Conservation (phyloP, 2,113 vertebrate species). For the Odocoileus virginianus region DNA sequence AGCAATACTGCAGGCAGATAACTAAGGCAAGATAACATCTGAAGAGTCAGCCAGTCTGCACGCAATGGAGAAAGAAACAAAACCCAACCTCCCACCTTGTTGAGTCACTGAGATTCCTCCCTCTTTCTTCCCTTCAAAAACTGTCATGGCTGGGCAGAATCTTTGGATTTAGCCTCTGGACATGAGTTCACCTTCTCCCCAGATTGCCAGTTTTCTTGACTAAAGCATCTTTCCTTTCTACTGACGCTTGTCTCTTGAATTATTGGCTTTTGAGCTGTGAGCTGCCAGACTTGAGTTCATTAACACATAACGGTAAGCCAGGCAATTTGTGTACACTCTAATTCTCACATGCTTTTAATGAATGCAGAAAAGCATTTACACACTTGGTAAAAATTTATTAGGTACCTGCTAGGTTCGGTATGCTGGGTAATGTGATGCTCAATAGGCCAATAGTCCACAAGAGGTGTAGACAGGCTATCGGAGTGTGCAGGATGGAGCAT, state of each 20-base stretch:
- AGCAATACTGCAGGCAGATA: not conserved
- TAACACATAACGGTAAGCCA: not conserved
- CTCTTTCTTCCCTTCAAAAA: not conserved
- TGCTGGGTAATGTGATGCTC: not conserved
- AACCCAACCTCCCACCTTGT: not conserved
- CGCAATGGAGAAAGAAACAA: not conserved
- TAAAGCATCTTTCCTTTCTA: not conserved
- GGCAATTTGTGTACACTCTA: not conserved
- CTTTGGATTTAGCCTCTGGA: not conserved
- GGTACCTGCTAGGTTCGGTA: not conserved
- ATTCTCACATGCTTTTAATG: too few species aligned
- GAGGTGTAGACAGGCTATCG: not conserved
- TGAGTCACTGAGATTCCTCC: not conserved
- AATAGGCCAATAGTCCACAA: fast-evolving
- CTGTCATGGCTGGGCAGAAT: not conserved
- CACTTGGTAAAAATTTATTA: not conserved
- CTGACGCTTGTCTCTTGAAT: not conserved
- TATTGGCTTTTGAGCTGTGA: not conserved
- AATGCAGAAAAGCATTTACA: not conserved
- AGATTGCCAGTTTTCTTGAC: not conserved
- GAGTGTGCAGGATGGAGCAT: not conserved
- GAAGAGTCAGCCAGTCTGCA: not conserved
- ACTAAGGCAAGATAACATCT: not conserved
- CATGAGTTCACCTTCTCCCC: not conserved
- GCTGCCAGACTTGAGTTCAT: not conserved